A percentile compares a stretch with the other conserved stretches of the same genome.
phyloP scores from a whole-genome alignment of 2,113 vertebrate genomes.

The Sphaerodactylus townsendi region DNA sequence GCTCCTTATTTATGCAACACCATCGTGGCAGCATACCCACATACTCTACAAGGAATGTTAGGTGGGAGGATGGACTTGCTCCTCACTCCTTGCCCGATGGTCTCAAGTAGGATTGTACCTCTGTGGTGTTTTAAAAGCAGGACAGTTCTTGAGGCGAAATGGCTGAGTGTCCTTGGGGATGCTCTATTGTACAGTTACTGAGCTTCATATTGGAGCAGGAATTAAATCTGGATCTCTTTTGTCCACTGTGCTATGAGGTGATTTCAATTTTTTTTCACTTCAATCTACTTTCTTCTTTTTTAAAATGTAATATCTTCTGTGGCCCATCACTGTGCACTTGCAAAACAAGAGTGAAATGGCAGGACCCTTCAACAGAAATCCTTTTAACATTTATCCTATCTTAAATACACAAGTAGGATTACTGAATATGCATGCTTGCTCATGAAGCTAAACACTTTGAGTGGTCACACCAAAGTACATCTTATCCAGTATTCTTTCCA shows the following conservation, averaged over 20 bases:
- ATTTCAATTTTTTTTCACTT: background rate
- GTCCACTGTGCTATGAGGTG: background rate
- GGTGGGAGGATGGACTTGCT: no score
- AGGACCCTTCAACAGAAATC: background rate
- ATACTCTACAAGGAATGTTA: no score
- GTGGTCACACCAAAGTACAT: background rate
- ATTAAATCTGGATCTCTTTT: no score
- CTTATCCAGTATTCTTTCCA: background rate
- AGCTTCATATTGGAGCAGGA: no score
- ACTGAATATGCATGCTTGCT: background rate
- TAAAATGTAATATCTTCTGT: background rate
- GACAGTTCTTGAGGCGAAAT: no score
- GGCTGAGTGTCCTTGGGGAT: no score
- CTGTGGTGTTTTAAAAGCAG: no score
- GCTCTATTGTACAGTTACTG: no score
- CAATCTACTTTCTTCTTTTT: background rate
- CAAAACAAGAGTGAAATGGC: background rate
- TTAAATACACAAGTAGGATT: background rate
- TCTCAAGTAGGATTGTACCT: no score
- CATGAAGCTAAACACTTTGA: background rate
- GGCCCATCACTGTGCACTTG: background rate
- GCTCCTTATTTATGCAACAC: no score
- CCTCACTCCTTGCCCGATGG: no score
- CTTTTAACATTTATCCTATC: background rate
- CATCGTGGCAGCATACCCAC: no score